Evolutionary conservation across 2,797 vertebrate genomes (phyloP).

Genomic region (Labroides dimidiatus): DNA sequence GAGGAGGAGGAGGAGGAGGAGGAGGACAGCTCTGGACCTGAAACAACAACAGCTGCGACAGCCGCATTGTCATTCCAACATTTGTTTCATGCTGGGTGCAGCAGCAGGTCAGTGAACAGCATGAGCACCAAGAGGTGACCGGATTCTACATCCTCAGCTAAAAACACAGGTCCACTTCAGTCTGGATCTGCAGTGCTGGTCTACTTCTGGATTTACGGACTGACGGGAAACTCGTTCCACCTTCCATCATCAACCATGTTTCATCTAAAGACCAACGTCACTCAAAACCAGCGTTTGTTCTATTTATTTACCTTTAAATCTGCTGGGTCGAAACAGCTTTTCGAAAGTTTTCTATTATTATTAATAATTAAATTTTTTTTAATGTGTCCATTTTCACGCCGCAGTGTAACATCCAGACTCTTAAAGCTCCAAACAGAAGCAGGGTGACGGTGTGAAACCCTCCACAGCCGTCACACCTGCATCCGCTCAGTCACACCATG

Average conservation of each 20-base stretch:
- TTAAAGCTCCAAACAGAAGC: slow-evolving; percentile 13
- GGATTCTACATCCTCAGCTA: slow-evolving; percentile 1
- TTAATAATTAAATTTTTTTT: too few species aligned
- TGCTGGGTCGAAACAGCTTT: too few species aligned
- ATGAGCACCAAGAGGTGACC: slow-evolving; percentile 49
- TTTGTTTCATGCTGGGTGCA: slow-evolving; percentile 76
- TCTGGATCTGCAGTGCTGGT: neutral
- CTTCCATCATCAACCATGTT: too few species aligned
- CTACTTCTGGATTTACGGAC: neutral
- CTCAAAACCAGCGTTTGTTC: too few species aligned
- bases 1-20: slow-evolving; percentile 49
- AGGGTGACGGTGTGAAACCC: too few species aligned
- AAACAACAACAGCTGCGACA: slow-evolving; percentile 86
- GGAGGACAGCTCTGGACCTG: slow-evolving; percentile 72
- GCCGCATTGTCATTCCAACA: slow-evolving; percentile 73
- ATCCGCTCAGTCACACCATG: slow-evolving; percentile 65
- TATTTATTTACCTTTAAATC: too few species aligned
- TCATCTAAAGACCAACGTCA: too few species aligned
- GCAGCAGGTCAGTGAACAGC: slow-evolving; percentile 66
- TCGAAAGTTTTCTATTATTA: too few species aligned
- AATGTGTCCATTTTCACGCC: too few species aligned
- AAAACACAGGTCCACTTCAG: neutral
- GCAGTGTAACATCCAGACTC: too few species aligned
- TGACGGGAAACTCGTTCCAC: neutral
- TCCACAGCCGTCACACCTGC: slow-evolving; percentile 60